Evolutionary conservation across 2,113 vertebrate species (phyloP).

Genomic region (Peromyscus maniculatus): DNA sequence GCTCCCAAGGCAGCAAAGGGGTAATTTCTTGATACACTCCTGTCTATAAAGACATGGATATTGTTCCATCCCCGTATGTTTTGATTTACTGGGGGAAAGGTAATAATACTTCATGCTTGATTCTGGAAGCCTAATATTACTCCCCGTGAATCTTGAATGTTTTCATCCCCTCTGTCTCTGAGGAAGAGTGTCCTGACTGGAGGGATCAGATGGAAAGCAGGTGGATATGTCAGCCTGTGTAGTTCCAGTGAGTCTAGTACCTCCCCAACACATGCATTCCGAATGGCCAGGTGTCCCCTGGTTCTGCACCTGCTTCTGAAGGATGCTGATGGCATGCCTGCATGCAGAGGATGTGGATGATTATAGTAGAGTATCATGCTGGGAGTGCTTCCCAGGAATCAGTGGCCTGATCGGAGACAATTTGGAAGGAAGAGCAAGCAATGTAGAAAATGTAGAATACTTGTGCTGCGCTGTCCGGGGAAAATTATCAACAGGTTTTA

Average conservation of each 20-base stretch:
- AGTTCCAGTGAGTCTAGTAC: background rate
- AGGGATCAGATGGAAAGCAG: slow-evolving; percentile 49
- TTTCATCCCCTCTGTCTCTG: slow-evolving; percentile 62
- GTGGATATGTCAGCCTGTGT: slow-evolving; percentile 21
- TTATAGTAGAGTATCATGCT: slow-evolving; percentile 44
- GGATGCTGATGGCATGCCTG: background rate
- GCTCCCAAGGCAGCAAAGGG: slow-evolving; percentile 52
- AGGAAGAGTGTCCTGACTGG: slow-evolving; percentile 25
- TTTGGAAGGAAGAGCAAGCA: slow-evolving; percentile 57
- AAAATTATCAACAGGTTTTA: slow-evolving; percentile 5
- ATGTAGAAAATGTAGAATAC: slow-evolving; percentile 32
- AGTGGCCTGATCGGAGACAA: background rate
- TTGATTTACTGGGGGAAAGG: slow-evolving; percentile 83
- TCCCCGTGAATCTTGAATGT: slow-evolving; percentile 87
- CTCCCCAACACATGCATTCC: slow-evolving; percentile 44
- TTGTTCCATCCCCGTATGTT: slow-evolving; percentile 74
- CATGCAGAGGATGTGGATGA: slow-evolving; percentile 55
- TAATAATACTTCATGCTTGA: slow-evolving; percentile 82
- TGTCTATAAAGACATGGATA: background rate
- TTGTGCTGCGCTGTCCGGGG: slow-evolving; percentile 48
- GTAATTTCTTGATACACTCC: background rate
- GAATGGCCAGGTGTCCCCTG: slow-evolving; percentile 64
- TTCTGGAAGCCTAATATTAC: slow-evolving; percentile 85
- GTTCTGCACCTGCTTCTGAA: slow-evolving; percentile 51
- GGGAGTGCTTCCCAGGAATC: slow-evolving; percentile 60